phyloP scores from a whole-genome alignment of 2,888 invertebrate genomes.

The Aricia artaxerxes region DNA sequence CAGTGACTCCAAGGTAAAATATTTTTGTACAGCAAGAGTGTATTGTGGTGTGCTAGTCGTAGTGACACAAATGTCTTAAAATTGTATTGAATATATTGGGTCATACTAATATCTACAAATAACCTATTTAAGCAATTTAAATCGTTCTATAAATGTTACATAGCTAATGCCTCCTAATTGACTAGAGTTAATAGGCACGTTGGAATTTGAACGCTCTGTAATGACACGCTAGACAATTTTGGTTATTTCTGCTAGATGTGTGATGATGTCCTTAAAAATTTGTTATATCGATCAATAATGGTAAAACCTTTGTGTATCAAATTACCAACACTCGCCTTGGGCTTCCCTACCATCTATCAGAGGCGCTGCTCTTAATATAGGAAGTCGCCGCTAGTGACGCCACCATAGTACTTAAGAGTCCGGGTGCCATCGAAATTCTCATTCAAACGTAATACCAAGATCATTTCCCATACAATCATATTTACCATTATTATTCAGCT shows the following conservation, averaged over 20 bases:
- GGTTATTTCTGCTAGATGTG: background rate
- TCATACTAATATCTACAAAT: constrained; percentile 14
- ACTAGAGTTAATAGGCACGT: constrained; percentile 22
- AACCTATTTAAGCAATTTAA: background rate
- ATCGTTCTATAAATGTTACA: constrained; percentile 5
- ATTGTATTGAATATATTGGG: background rate
- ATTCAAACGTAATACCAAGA: too few relatives aligned
- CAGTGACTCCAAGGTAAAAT: background rate
- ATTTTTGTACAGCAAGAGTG: background rate
- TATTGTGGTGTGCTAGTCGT: background rate
- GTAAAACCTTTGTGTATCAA: too few relatives aligned
- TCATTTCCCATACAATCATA: too few relatives aligned
- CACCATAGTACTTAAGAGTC: background rate
- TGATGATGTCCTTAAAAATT: background rate
- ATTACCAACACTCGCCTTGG: too few relatives aligned
- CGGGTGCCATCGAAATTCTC: too few relatives aligned
- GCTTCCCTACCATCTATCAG: background rate
- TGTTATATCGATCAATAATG: too few relatives aligned
- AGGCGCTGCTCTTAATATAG: background rate
- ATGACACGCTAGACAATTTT: background rate
- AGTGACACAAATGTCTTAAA: background rate
- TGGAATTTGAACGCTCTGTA: constrained; percentile 20
- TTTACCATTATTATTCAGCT: background rate
- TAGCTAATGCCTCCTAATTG: constrained; percentile 17
- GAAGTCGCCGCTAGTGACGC: background rate